Conservation (phyloP, 2,797 vertebrate species). For the Acanthornis magna region DNA sequence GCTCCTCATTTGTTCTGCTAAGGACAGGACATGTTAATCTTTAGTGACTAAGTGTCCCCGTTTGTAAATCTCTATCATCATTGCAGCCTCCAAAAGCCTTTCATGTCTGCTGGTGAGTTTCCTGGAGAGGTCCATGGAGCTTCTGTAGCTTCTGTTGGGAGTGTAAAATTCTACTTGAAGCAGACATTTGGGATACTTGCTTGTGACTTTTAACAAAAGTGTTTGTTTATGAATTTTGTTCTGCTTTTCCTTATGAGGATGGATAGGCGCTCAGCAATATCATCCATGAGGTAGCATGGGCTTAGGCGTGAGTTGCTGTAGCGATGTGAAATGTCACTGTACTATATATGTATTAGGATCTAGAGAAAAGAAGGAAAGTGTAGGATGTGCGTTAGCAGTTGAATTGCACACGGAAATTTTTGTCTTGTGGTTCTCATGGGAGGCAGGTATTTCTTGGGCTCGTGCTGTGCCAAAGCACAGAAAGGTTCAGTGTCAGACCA, state of each 20-base stretch:
- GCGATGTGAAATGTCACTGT: constrained; percentile 4
- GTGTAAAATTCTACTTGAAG: not conserved
- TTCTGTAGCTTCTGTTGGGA: not conserved
- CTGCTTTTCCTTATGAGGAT: not conserved
- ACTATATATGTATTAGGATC: constrained; percentile 2
- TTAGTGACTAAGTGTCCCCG: constrained; percentile 10
- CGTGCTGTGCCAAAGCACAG: fast-evolving
- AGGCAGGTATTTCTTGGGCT: not conserved
- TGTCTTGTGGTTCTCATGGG: not conserved
- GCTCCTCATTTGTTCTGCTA: not conserved
- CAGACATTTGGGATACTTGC: not conserved
- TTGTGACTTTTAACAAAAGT: not conserved
- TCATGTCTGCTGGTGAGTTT: constrained; percentile 1
- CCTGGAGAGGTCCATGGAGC: constrained; percentile 18
- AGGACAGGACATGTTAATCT: not conserved
- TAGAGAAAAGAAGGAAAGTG: not conserved
- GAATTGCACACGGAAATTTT: not conserved
- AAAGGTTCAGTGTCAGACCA: not conserved
- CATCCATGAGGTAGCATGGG: not conserved
- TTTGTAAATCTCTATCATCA: constrained; percentile 19
- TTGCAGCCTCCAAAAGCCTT: constrained; percentile 7
- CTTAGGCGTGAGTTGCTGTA: not conserved
- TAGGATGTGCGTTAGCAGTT: not conserved
- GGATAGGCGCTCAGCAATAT: not conserved
- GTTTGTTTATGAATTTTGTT: not conserved